Conservation (phyloP, 2,888 invertebrate species). For the Chalcis sispes region DNA sequence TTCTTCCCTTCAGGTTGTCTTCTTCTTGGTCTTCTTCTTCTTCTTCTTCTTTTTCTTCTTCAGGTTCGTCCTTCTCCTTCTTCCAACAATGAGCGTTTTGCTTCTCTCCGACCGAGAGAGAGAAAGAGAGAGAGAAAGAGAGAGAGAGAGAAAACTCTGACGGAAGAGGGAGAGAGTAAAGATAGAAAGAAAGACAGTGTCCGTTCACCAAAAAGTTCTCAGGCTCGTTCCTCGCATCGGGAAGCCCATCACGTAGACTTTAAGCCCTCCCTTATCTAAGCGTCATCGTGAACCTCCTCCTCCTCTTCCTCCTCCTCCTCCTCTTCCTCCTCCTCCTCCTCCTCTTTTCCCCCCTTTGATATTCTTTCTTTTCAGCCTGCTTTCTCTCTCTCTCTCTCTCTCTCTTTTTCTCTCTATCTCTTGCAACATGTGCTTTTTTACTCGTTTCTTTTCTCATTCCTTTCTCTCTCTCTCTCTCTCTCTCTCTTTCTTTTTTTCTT, state of each 20-base stretch:
- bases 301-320: conserved; percentile 60
- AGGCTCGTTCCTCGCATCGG: conserved; percentile 70
- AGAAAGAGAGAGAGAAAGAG: too few species aligned
- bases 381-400: conserved; percentile 15
- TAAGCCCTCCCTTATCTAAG: conserved; percentile 75
- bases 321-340: conserved; percentile 60
- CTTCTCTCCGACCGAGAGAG: too few species aligned
- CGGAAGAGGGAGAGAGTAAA: too few species aligned
- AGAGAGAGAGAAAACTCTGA: conserved; percentile 31
- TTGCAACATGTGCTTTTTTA: too few species aligned
- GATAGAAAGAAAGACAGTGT: too few species aligned
- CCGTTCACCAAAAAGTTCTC: conserved; percentile 73
- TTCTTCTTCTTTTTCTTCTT: too few species aligned
- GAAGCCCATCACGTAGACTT: conserved; percentile 75
- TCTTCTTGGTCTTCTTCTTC: neutral
- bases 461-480: conserved; percentile 19
- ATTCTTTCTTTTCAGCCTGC: conserved; percentile 56
- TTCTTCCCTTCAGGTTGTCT: conserved; percentile 38
- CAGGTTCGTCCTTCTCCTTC: too few species aligned
- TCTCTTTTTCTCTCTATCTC: neutral
- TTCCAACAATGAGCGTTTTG: too few species aligned
- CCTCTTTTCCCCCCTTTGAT: conserved; percentile 49
- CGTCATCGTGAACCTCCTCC: conserved; percentile 72
- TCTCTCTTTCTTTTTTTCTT: neutral
- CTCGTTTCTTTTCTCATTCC: neutral